Percentiles rank a stretch among this genome's conserved stretches.
These are phyloP conservation scores for Sebastes itinus DNA, from an alignment of 2,797 vertebrate species.

Conservation along the genomic window DNA sequence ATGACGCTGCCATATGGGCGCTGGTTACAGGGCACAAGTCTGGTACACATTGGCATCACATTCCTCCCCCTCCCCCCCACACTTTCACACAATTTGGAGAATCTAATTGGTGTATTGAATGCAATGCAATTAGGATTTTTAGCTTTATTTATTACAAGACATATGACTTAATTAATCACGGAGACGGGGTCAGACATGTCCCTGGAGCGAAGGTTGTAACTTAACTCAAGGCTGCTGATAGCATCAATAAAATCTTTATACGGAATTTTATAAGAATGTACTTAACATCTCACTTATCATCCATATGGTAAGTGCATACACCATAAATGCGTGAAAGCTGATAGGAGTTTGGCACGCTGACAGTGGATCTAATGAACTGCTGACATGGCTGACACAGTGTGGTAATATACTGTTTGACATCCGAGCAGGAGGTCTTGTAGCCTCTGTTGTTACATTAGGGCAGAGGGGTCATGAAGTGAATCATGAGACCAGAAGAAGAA, in stretches of 20 bases:
- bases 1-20: slow-evolving; percentile 64
- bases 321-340: slow-evolving; percentile 19
- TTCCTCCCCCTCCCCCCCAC: not conserved
- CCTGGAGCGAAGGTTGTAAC: not conserved
- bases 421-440: not conserved
- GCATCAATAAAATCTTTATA: not conserved
- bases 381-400: slow-evolving; percentile 14
- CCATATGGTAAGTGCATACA: not conserved
- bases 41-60: slow-evolving; percentile 26
- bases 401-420: slow-evolving; percentile 8
- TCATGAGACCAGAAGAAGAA: not conserved
- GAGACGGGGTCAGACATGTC: not conserved
- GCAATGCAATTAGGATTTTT: not conserved
- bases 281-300: not conserved
- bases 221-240: not conserved
- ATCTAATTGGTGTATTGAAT: not conserved
- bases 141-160: not conserved
- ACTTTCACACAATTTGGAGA: slow-evolving; percentile 6
- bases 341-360: not conserved
- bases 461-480: not conserved
- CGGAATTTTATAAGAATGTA: not conserved
- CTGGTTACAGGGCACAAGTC: slow-evolving; percentile 13
- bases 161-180: not conserved
- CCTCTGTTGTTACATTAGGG: not conserved
- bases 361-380: slow-evolving; percentile 23